Conservation (phyloP, 2,888 invertebrate genomes). For the Phortica magna region DNA sequence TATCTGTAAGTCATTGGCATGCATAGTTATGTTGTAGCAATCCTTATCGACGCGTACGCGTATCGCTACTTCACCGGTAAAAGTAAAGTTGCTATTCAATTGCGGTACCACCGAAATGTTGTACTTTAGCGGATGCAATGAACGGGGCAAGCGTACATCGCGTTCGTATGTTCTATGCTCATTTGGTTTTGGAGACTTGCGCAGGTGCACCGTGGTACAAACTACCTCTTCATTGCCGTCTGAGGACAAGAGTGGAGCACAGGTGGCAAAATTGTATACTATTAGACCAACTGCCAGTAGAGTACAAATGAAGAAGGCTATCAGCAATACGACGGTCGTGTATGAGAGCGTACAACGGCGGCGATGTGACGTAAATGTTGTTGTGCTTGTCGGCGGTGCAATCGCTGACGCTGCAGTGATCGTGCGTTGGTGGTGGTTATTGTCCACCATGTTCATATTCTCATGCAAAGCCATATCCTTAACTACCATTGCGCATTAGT, state of each 20-base stretch:
- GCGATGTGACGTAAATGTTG: conserved; percentile 64
- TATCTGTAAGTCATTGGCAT: conserved; percentile 85
- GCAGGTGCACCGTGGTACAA: conserved; percentile 66
- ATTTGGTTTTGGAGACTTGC: conserved; percentile 52
- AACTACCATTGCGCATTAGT: conserved; percentile 61
- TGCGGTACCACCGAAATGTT: conserved; percentile 85
- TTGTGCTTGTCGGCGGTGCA: conserved; percentile 11
- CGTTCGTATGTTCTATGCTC: conserved; percentile 70
- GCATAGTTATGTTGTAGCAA: conserved; percentile 84
- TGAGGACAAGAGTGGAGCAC: conserved; percentile 78
- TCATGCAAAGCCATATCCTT: conserved; percentile 75
- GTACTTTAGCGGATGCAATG: conserved; percentile 85
- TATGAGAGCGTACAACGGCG: conserved; percentile 83
- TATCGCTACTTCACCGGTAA: conserved; percentile 85
- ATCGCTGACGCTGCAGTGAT: conserved; percentile 19
- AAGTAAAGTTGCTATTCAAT: conserved; percentile 88
- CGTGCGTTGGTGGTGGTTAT: conserved; percentile 47
- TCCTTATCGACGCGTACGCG: conserved; percentile 81
- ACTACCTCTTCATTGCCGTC: conserved; percentile 67
- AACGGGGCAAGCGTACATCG: conserved; percentile 85
- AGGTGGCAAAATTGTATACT: conserved; percentile 87
- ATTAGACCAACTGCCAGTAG: conserved; percentile 85
- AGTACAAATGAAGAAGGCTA: conserved; percentile 82
- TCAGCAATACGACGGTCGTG: conserved; percentile 82
- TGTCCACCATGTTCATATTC: conserved; percentile 68